Evolutionary conservation across 2,797 vertebrate genomes (phyloP).

Genomic region (Sebastes steindachneri): DNA sequence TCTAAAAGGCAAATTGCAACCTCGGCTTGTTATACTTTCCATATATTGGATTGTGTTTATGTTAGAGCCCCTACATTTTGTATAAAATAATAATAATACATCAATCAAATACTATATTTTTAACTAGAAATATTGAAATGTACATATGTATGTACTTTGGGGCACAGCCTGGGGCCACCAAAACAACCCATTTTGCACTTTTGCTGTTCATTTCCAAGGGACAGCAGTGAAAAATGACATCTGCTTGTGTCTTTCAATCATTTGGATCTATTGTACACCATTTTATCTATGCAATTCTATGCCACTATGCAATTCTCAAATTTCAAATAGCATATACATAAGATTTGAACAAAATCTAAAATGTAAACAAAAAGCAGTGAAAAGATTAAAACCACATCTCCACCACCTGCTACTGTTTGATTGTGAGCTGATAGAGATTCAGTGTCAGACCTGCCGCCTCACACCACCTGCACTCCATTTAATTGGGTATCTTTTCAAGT

Average conservation of each 20-base stretch:
- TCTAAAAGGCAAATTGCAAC: background rate
- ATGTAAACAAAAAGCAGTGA: background rate
- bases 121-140: background rate
- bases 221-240: background rate
- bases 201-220: too few species aligned
- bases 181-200: too few species aligned
- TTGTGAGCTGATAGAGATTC: background rate
- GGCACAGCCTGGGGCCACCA: accelerated
- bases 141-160: background rate
- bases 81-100: background rate
- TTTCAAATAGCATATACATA: background rate
- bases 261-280: background rate
- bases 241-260: background rate
- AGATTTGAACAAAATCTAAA: background rate
- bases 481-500: background rate
- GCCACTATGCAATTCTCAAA: background rate
- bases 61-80: background rate
- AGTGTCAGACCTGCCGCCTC: background rate
- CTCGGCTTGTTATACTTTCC: background rate
- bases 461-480: background rate
- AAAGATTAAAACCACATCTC: background rate
- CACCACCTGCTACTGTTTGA: background rate
- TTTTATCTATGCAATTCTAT: background rate
- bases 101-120: background rate
- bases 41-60: background rate